These are phyloP conservation scores for Philhelius pedissequus DNA, from an alignment of 2,888 invertebrate genomes.

Conservation along the genomic window DNA sequence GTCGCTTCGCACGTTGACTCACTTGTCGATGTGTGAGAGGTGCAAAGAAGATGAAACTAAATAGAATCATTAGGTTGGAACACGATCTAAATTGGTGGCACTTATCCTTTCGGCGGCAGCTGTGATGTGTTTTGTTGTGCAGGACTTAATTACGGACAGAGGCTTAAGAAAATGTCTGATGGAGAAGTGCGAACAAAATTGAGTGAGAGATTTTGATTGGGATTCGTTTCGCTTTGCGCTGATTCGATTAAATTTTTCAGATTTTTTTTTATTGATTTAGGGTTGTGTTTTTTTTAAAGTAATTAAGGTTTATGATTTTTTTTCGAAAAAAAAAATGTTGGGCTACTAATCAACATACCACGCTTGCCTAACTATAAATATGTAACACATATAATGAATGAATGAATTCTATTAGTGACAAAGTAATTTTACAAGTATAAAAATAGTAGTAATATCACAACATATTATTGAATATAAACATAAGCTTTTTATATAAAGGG, in stretches of 20 bases:
- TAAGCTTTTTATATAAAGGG: too few species aligned
- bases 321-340: too few species aligned
- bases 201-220: conserved; percentile 35
- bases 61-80: conserved; percentile 62
- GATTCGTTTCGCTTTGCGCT: conserved; percentile 39
- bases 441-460: too few species aligned
- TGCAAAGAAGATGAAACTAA: conserved; percentile 64
- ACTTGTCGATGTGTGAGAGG: conserved; percentile 15
- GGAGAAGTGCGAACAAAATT: conserved; percentile 57
- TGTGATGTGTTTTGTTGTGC: conserved; percentile 63
- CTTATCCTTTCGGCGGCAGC: conserved; percentile 67
- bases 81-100: conserved; percentile 63
- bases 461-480: too few species aligned
- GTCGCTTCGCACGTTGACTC: conserved; percentile 12
- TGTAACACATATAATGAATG: too few species aligned
- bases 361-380: too few species aligned
- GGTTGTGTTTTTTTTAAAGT: too few species aligned
- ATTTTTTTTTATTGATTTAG: not conserved
- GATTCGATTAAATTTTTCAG: conserved; percentile 27
- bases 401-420: too few species aligned
- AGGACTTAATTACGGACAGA: conserved; percentile 56
- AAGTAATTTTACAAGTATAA: too few species aligned
- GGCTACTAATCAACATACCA: too few species aligned
- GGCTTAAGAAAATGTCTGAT: conserved; percentile 23
- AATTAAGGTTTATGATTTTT: too few species aligned